Evolutionary conservation across 2,797 vertebrate species (phyloP).

Genomic region (Sus cebifrons): DNA sequence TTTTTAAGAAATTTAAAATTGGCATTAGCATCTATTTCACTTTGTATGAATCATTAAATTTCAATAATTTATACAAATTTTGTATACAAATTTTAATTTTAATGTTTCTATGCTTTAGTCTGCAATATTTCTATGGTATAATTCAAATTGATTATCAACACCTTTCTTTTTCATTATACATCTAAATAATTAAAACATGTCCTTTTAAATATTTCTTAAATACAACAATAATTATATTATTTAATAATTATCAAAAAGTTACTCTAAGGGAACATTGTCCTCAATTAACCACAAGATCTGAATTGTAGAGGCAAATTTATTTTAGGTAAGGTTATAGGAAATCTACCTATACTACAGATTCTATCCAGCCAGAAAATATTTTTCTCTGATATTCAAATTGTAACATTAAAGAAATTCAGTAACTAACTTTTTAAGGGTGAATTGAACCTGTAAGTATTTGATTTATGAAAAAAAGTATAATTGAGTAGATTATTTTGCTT

Average conservation of each 20-base stretch:
- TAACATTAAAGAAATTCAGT: background rate
- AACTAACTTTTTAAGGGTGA: background rate
- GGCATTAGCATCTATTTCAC: constrained; percentile 7
- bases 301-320: background rate
- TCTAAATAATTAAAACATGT: background rate
- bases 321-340: constrained; percentile 28
- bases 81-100: no score
- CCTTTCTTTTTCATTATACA: background rate
- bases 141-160: background rate
- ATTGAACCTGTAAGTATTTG: background rate
- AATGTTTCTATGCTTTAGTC: no score
- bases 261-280: background rate
- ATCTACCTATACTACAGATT: background rate
- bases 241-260: background rate
- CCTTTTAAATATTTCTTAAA: background rate
- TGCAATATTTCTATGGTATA: background rate
- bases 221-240: background rate
- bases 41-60: background rate
- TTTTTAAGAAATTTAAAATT: constrained; percentile 13
- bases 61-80: background rate
- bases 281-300: background rate
- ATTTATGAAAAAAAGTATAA: background rate
- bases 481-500: background rate
- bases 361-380: background rate
- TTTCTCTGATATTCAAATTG: background rate